Base-by-base conservation (phyloP, 2,797 vertebrate species). In the Propithecus deckenii region DNA sequence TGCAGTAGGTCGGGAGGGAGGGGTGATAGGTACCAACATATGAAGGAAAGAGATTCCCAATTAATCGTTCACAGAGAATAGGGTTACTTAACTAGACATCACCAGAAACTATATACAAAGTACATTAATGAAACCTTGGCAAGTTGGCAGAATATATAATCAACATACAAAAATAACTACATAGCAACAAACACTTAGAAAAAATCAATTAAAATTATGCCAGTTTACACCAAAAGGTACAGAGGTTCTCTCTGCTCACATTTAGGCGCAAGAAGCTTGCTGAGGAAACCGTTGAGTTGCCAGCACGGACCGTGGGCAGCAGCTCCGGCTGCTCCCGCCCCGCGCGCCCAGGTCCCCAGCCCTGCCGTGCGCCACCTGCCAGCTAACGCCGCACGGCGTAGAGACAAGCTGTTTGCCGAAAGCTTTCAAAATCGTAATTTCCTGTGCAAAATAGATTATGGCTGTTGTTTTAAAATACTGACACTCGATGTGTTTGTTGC, bases 341-440 rank as follows among this genome's bases (percentile, higher is more conserved):
- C 38, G 2, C 3, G 9, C 7, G 25, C 20, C 6, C 11, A 0
- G 10, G 50, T 12, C 50, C 61, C 4, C 7, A 30, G 63, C 5
- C 15, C 2, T 1, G 2, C n/a, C 6, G 13, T 0, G 3, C 0
- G 5, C 30, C 23, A 25, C 32, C 15, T n/a, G 63, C 32, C 63
- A 8, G 18, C 63, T n/a, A n/a, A 20, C 18, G 30, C 17, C 17
- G 2, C 23, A 0, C 7, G 4, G 52, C 25, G 0, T 23, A 0
- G 22, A 32, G 14, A 57, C 12, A 69, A 17, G 30, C 20, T 22
- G 30, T 3, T 30, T 8, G 30, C 59, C 1, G 8, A 61, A 30
- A 9, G 8, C 22, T 55, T 35, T 69, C 76, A 46, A 61, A 43
- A 32, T 41, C 32, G 22, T 75, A 11, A 18, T 67, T 59, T 94